Base-by-base conservation (phyloP, 1,140 invertebrate genomes). In the Aphaenogaster floridana region DNA sequence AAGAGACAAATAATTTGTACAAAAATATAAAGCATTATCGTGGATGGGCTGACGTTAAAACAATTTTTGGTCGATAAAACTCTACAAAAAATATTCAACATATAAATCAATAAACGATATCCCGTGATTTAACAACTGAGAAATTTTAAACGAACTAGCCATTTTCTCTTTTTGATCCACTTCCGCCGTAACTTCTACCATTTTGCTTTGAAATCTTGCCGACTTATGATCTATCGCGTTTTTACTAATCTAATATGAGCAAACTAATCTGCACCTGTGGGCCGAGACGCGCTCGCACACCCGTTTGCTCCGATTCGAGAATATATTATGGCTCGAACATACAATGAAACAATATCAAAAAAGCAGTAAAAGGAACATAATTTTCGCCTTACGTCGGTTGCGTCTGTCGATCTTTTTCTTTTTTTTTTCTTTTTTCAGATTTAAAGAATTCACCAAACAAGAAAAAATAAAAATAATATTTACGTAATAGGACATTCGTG, bases 1-100 rank as follows among this genome's bases (percentile, higher is more conserved):
- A 15, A 39, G 21, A 50, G 5, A 11, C 42, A 64, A 59, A 61
- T 1, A 64, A 59, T 57, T 59, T 42, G 42, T 66, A 6, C 17
- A 21, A 80, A 42, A 21, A 72, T 61, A 77, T 54, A 52, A 42
- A 69, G 85, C 54, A 45, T 52, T 69, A 89, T 74, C 81, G 71
- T 63, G 64, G 42, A 50, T 84, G 90, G 72, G 39, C 21, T 71
- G 77, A 63, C 21, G 68, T 86, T 90, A 88, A 88, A 90, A 83
- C 36, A 71, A 79, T 61, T 76, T 78, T 80, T 86, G 28, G 72
- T 89, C 86, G 76, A 89, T 91, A 89, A 91, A 91, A 88, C 34
- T 89, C 89, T 91, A 91, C 42, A 91, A 91, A 91, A 90, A 84
- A 34, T 69, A 91, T 48, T 68, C 21, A 68, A 68, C 64, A 91